Evolutionary conservation across 2,888 invertebrate species (phyloP), one percentile per base, ranked within the genome.

Genomic region (Pachycephus smyrnensis): DNA sequence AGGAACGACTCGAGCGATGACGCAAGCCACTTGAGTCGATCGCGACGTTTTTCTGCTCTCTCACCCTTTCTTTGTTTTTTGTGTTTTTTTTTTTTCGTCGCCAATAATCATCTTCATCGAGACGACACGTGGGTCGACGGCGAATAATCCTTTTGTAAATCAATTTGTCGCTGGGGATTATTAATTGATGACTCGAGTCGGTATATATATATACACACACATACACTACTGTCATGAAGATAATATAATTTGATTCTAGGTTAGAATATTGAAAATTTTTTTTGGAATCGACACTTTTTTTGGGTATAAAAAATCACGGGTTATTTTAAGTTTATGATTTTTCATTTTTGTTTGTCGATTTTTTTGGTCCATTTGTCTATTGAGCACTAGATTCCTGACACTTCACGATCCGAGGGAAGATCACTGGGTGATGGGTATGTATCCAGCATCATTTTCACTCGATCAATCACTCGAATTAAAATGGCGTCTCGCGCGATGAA

Each of bases 1-100:
- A 31, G 30, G 73, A 71, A 69, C 85, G 82, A 87, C 83, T 86
- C 80, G 75, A 80, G 80, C 81, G 84, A 84, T 89, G 88, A 89
- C 87, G 88, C 82, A 86, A 85, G 84, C 83, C 82, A 37, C 68
- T 77, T 74, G 68, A 77, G 77, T 77, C 71, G n/a, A 71, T 31
- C 31, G 71, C 71, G n/a, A 55, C 71, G 12, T 4, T 69, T 55
- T 23, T 55, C 15, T 33, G 11, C 71, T 33, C 32, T n/a, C 71
- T 71, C 71, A 3, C 71, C 71, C 33, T 33, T 33, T 33, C 33
- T 33, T 33, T 33, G 33, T 33, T 33, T 33, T 33, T 33, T 33
- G 3, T n/a, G 11, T n/a, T 3, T 31, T 31, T 71, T 55, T 69
- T 69, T 71, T 71, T 71, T 33, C 71, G 9, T 71, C 71, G 71